These are phyloP conservation scores for Vulpes ferrilata DNA, from an alignment of 2,113 vertebrate genomes.

Conservation along the genomic window DNA sequence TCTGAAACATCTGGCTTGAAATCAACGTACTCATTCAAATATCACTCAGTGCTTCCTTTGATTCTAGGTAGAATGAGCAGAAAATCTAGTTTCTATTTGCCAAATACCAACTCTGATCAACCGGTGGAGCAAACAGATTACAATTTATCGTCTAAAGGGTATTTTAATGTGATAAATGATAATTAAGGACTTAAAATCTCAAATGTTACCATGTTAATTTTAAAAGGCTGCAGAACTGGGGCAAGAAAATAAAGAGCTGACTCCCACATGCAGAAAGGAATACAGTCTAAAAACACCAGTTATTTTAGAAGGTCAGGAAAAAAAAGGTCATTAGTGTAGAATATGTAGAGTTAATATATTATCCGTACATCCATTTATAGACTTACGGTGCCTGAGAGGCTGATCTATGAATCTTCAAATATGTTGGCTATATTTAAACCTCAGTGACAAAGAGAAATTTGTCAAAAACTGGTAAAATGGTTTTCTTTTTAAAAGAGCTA, in stretches of 20 bases:
- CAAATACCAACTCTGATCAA: neutral
- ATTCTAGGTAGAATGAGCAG: neutral
- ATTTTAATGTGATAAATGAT: neutral
- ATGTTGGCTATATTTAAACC: neutral
- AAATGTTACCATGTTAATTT: neutral
- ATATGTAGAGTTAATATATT: neutral
- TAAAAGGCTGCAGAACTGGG: neutral
- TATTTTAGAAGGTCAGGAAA: neutral
- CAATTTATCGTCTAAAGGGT: neutral
- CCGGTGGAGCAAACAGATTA: neutral
- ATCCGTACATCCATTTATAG: neutral
- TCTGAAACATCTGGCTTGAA: neutral
- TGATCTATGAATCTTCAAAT: neutral
- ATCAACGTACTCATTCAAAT: neutral
- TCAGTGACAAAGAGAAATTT: neutral
- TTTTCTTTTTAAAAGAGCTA: neutral
- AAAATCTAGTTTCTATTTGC: neutral
- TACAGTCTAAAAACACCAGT: neutral
- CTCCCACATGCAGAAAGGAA: neutral
- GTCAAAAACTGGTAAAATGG: neutral
- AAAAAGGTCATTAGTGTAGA: neutral
- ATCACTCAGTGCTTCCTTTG: neutral
- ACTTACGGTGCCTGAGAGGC: neutral
- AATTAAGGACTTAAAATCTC: neutral
- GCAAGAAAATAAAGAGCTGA: neutral